Conservation (phyloP, 1,140 invertebrate species). For the Heliconius hermathena region DNA sequence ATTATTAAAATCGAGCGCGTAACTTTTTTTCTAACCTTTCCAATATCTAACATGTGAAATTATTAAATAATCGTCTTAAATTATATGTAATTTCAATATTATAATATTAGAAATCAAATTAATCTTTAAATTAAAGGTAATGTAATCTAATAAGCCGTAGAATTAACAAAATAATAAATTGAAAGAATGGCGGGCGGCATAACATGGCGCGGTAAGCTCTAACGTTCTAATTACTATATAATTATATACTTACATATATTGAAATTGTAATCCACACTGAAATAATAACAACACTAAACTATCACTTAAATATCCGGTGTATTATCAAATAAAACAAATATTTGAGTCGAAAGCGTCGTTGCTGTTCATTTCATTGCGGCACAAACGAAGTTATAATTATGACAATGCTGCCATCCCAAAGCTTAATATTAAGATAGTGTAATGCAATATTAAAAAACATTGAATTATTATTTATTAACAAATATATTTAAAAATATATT, state of each 20-base stretch:
- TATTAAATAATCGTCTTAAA: not conserved
- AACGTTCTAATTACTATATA: slow-evolving; percentile 15
- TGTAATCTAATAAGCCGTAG: not conserved
- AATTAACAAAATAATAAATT: slow-evolving; percentile 49
- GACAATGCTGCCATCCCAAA: slow-evolving; percentile 44
- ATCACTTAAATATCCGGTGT: slow-evolving; percentile 44
- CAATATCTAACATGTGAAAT: not conserved
- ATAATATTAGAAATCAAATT: not conserved
- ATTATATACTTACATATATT: slow-evolving; percentile 53
- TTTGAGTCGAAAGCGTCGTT: slow-evolving; percentile 59
- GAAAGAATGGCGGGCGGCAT: slow-evolving; percentile 73
- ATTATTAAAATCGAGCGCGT: slow-evolving; percentile 12
- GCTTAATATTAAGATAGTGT: not conserved
- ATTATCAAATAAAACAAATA: slow-evolving; percentile 54
- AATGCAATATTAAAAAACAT: not conserved
- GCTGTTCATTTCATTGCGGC: slow-evolving; percentile 48
- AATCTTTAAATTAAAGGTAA: not conserved
- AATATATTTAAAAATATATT: too few relatives aligned
- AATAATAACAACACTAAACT: slow-evolving; percentile 47
- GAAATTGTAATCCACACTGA: slow-evolving; percentile 46
- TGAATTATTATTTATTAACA: too few relatives aligned
- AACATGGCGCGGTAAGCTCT: slow-evolving; percentile 58
- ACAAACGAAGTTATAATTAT: slow-evolving; percentile 40
- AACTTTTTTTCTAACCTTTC: slow-evolving; percentile 30
- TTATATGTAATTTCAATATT: not conserved